These are phyloP conservation scores for Hoplodrina blanda DNA, from an alignment of 2,888 invertebrate genomes.

Conservation along the genomic window DNA sequence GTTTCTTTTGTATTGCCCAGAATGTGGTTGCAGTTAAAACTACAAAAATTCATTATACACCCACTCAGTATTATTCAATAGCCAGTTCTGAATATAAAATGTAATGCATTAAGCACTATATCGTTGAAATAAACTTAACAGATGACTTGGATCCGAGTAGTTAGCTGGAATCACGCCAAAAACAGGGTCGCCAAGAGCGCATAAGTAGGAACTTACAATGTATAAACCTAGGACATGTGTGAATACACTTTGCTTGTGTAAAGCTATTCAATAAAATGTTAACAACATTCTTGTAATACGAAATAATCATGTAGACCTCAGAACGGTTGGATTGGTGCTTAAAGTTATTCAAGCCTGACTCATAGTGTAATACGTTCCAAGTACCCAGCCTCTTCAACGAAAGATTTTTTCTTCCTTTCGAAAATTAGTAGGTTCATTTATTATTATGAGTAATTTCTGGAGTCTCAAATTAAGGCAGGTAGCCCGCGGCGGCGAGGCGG, in stretches of 20 bases:
- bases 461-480: constrained; percentile 89
- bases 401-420: constrained; percentile 78
- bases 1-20: constrained; percentile 14
- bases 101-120: constrained; percentile 67
- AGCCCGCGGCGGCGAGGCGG: constrained; percentile 82
- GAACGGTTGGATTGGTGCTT: constrained; percentile 41
- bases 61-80: constrained; percentile 54
- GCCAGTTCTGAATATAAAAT: constrained; percentile 58
- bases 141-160: constrained; percentile 81
- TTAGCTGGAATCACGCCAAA: constrained; percentile 80
- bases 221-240: constrained; percentile 45
- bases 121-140: constrained; percentile 81
- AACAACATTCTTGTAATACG: constrained; percentile 44
- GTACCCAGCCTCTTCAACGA: constrained; percentile 74
- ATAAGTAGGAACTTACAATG: constrained; percentile 40
- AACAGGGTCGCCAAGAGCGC: constrained; percentile 76
- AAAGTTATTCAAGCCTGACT: constrained; percentile 68
- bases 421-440: constrained; percentile 88
- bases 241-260: constrained; percentile 35
- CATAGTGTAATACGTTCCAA: constrained; percentile 76
- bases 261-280: constrained; percentile 42
- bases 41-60: constrained; percentile 48
- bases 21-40: constrained; percentile 22
- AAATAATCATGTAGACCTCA: constrained; percentile 45
- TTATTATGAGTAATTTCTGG: constrained; percentile 90